Percentiles rank a stretch among this genome's conserved stretches.
Evolutionary conservation across 2,888 invertebrate genomes (phyloP).

Genomic region (Microplitis deprimator): DNA sequence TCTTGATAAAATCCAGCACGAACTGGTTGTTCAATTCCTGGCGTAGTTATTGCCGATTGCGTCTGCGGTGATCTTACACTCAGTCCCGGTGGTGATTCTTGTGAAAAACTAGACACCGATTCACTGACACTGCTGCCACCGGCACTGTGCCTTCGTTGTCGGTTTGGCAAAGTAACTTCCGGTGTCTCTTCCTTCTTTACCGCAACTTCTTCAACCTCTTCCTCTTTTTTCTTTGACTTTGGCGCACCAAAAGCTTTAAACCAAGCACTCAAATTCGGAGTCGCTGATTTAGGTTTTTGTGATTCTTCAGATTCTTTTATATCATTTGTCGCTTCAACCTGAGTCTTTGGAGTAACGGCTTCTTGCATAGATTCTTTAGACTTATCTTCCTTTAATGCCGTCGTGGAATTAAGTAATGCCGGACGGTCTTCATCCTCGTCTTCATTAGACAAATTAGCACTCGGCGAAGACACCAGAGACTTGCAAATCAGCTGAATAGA

Average conservation of each 20-base stretch:
- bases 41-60: constrained; percentile 69
- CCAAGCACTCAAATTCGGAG: constrained; percentile 92
- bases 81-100: constrained; percentile 79
- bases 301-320: constrained; percentile 59
- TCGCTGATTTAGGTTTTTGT: constrained; percentile 78
- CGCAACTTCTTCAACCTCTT: constrained; percentile 70
- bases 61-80: constrained; percentile 66
- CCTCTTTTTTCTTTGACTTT: constrained; percentile 80
- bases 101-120: constrained; percentile 67
- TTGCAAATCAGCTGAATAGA: constrained; percentile 69
- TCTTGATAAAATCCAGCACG: constrained; percentile 90
- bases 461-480: constrained; percentile 66
- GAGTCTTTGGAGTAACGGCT: constrained; percentile 54
- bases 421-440: constrained; percentile 68
- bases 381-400: constrained; percentile 55
- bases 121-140: constrained; percentile 67
- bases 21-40: constrained; percentile 85
- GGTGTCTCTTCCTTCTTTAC: constrained; percentile 64
- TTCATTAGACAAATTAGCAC: constrained; percentile 67
- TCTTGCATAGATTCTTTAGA: constrained; percentile 58
- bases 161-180: constrained; percentile 67
- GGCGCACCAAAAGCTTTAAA: constrained; percentile 93
- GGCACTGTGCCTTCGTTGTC: constrained; percentile 71
- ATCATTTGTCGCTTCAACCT: constrained; percentile 46
- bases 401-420: constrained; percentile 54